These are phyloP conservation scores for Lordiphosa andalusiaca DNA, from an alignment of 2,888 invertebrate species.

Conservation along the genomic window DNA sequence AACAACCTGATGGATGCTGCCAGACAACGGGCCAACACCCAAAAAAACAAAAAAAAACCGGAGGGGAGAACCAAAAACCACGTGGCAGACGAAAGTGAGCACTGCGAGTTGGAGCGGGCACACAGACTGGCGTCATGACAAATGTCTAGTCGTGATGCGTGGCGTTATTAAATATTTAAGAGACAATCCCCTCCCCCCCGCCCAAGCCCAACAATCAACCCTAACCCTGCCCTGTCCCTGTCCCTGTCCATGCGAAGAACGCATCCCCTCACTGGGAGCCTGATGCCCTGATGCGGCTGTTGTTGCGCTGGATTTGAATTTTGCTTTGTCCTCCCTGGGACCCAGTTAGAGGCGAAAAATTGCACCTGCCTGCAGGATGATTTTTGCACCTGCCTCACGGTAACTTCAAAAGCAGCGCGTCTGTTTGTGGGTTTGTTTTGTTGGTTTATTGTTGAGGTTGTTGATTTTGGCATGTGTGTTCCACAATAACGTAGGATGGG, in stretches of 20 bases:
- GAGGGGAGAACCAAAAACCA: neutral
- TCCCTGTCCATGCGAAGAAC: constrained; percentile 34
- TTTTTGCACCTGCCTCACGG: constrained; percentile 62
- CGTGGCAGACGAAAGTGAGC: constrained; percentile 9
- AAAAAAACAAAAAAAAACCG: constrained; percentile 2
- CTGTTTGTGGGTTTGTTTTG: constrained; percentile 37
- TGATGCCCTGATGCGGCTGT: constrained; percentile 7
- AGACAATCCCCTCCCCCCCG: constrained; percentile 17
- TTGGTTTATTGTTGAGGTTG: constrained; percentile 26
- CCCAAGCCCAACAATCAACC: constrained; percentile 6
- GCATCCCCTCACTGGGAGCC: constrained; percentile 30
- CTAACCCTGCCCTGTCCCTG: neutral
- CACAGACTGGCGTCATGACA: constrained; percentile 22
- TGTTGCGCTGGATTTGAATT: constrained; percentile 17
- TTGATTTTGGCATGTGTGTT: constrained; percentile 40
- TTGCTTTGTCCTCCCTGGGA: constrained; percentile 2
- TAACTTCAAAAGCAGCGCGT: constrained; percentile 28
- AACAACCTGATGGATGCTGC: constrained; percentile 56
- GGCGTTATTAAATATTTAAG: constrained; percentile 66
- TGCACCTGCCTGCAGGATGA: constrained; percentile 51
- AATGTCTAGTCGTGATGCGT: constrained; percentile 43
- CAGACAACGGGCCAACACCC: constrained; percentile 22
- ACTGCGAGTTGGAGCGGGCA: neutral
- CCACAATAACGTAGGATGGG: neutral
- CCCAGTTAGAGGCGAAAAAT: constrained; percentile 36